phyloP scores from a whole-genome alignment of 2,797 vertebrate species.

The Cercopithecus neglectus region DNA sequence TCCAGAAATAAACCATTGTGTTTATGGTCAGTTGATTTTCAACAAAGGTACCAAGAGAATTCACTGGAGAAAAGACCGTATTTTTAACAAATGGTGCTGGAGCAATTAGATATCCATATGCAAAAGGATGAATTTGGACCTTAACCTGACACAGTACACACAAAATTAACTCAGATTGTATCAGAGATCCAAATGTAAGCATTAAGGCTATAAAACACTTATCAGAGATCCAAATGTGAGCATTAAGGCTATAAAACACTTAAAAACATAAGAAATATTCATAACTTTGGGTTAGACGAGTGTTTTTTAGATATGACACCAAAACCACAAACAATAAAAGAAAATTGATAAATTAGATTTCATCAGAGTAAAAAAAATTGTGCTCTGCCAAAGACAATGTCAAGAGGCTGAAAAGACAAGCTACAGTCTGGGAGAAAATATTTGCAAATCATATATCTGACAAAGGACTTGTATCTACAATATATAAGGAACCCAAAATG shows the following conservation, averaged over 20 bases:
- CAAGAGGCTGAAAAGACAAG: background rate
- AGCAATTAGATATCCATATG: background rate
- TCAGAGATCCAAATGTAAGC: background rate
- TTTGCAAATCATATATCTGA: background rate
- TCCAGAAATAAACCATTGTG: background rate
- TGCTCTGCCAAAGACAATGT: background rate
- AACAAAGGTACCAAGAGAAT: background rate
- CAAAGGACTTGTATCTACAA: background rate
- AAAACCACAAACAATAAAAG: background rate
- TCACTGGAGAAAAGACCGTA: background rate
- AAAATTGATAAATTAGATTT: background rate
- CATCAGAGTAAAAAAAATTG: background rate
- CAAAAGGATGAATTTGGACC: background rate
- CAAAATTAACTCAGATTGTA: background rate
- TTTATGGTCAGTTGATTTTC: background rate
- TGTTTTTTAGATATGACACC: background rate
- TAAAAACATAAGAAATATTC: background rate
- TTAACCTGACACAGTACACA: background rate
- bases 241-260: background rate
- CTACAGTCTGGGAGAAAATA: background rate
- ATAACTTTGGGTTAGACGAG: background rate
- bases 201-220: background rate
- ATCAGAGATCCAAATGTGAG: background rate
- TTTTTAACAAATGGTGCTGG: background rate
- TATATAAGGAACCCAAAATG: background rate